phyloP scores from a whole-genome alignment of 2,888 invertebrate genomes.

The Morpho deidamia region DNA sequence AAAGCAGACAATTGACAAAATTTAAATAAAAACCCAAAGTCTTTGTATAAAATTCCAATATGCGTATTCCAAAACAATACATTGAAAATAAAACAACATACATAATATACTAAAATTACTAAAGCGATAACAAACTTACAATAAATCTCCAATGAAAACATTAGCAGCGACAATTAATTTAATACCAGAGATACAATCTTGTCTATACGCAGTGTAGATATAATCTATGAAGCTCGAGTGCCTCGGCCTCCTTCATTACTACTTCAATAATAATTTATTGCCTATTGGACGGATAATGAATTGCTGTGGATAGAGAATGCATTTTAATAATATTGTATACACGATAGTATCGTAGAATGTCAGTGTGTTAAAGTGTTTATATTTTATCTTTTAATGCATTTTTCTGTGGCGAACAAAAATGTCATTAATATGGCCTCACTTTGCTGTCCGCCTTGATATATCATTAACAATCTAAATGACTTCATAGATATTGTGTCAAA shows the following conservation, averaged over 20 bases:
- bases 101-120: neutral
- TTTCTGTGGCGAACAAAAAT: neutral
- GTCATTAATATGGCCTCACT: too few species aligned
- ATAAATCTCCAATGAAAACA: slow-evolving; percentile 35
- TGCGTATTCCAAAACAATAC: too few species aligned
- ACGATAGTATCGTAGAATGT: neutral
- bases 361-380: too few species aligned
- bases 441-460: too few species aligned
- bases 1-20: too few species aligned
- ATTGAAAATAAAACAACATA: too few species aligned
- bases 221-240: slow-evolving; percentile 33
- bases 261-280: slow-evolving; percentile 36
- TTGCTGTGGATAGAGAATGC: slow-evolving; percentile 4
- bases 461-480: too few species aligned
- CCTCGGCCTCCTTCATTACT: slow-evolving; percentile 36
- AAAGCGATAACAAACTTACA: slow-evolving; percentile 1
- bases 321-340: slow-evolving; percentile 3
- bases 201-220: slow-evolving; percentile 40
- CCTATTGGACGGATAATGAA: slow-evolving; percentile 29
- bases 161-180: slow-evolving; percentile 58
- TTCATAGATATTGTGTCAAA: too few species aligned
- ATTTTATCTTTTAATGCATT: neutral
- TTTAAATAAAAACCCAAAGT: too few species aligned
- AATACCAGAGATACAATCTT: slow-evolving; percentile 53
- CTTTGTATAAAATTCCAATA: too few species aligned